Evolutionary conservation across 2,113 vertebrate genomes (phyloP).

Genomic region (Nettapus auritus): DNA sequence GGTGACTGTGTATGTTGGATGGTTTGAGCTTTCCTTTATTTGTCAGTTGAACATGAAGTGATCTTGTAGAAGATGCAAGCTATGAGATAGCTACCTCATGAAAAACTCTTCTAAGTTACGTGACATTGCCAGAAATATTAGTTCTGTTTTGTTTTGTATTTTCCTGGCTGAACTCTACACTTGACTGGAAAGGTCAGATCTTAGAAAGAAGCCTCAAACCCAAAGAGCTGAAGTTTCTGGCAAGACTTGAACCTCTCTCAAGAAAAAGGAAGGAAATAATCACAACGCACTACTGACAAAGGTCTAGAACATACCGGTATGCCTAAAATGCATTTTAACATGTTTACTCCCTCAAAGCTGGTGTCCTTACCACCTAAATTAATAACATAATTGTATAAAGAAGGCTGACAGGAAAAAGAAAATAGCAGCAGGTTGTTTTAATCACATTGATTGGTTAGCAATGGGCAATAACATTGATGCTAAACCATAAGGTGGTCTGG

Average conservation of each 20-base stretch:
- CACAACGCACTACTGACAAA: accelerated
- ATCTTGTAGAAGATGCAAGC: background rate
- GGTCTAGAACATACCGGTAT: background rate
- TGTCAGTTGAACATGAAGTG: background rate
- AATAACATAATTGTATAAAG: background rate
- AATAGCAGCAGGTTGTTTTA: background rate
- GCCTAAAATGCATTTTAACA: background rate
- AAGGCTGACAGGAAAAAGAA: background rate
- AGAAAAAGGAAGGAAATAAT: background rate
- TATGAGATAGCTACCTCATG: background rate
- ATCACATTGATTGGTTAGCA: background rate
- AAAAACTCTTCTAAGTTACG: background rate
- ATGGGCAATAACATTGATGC: background rate
- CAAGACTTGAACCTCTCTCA: background rate
- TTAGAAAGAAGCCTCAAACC: background rate
- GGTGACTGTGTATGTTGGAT: background rate
- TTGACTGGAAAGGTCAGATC: background rate
- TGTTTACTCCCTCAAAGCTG: background rate
- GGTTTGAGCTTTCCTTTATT: background rate
- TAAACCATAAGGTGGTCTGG: background rate
- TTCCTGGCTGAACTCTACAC: background rate
- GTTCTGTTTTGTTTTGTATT: background rate
- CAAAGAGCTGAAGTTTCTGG: background rate
- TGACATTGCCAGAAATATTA: background rate
- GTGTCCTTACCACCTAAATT: background rate